Evolutionary conservation across 2,797 vertebrate genomes (phyloP), one percentile per base, ranked within the genome.

Genomic region (Harpagifer antarcticus): DNA sequence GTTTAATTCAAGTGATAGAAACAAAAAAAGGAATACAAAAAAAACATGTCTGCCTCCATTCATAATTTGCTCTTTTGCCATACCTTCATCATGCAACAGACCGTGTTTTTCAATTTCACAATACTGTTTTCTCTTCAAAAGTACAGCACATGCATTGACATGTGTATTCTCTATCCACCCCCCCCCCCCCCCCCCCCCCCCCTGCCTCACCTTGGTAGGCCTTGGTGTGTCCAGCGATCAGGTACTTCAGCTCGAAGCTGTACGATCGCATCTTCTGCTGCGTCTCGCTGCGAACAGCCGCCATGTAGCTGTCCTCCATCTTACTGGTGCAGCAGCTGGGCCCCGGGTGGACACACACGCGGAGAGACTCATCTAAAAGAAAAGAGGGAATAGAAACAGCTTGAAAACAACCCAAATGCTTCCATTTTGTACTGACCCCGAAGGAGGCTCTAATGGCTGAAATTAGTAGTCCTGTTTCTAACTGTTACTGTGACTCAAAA

Each of bases 281-380:
- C 23, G 96, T 96, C 89, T 97, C 96, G 44, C 96, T 94, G 68
- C 95, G 95, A 68, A 97, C 96, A 4, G 96, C 96, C 14, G 93
- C 84, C 85, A 96, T 95, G 93, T 98, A 98, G 88, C 93, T 95
- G 83, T 97, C 96, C 89, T 97, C 97, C 97, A 97, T 98, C 88
- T 94, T 97, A 79, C 94, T 94, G 50, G 96, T 97, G 74, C 97
- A 98, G 86, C 97, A 98, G 0, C 96, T 96, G 57, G 95, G 95
- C 43, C 95, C 94, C 5, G 93, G 86, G 65, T 96, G 94, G 62
- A 94, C 90, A 56, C 97, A 98, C 87, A 98, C 96, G 72, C 95
- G 94, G 15, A 97, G 94, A 57, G 96, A 94, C 53, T 94, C 94
- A 66, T 95, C 97, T 93, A 78, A 70, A 65, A 57, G 68, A 47